Evolutionary conservation across 2,888 invertebrate genomes (phyloP).

Genomic region (Ectemnius cavifrons): DNA sequence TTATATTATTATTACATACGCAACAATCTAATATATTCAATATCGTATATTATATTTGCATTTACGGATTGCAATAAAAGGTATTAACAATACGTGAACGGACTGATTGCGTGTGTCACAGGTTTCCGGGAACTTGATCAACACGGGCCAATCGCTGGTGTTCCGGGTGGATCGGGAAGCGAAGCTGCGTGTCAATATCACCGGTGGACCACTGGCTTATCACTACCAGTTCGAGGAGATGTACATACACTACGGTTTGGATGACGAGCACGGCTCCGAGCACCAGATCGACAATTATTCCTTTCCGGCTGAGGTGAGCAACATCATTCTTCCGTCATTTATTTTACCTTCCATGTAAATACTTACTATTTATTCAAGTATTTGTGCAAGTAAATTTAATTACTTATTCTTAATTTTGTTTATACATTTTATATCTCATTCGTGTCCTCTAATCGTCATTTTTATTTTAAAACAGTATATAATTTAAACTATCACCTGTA

Average conservation of each 20-base stretch:
- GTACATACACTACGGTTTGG: constrained; percentile 96
- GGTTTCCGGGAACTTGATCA: constrained; percentile 93
- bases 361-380: too few species aligned
- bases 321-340: not conserved
- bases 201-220: constrained; percentile 97
- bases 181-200: constrained; percentile 95
- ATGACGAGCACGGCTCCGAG: constrained; percentile 95
- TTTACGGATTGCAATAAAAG: too few species aligned
- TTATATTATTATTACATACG: too few species aligned
- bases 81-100: not conserved
- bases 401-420: too few species aligned
- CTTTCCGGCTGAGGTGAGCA: constrained; percentile 96
- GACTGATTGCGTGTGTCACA: constrained; percentile 72
- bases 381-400: too few species aligned
- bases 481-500: too few species aligned
- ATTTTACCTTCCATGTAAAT: not conserved
- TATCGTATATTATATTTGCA: too few species aligned
- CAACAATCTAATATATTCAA: too few species aligned
- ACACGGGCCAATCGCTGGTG: constrained; percentile 96
- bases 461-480: too few species aligned
- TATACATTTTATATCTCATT: too few species aligned
- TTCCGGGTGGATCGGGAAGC: constrained; percentile 94
- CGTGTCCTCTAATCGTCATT: too few species aligned
- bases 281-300: constrained; percentile 96
- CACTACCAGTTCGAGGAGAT: constrained; percentile 97